These are phyloP conservation scores for Melanocharis versteri DNA, from an alignment of 2,113 vertebrate genomes.

Conservation along the genomic window DNA sequence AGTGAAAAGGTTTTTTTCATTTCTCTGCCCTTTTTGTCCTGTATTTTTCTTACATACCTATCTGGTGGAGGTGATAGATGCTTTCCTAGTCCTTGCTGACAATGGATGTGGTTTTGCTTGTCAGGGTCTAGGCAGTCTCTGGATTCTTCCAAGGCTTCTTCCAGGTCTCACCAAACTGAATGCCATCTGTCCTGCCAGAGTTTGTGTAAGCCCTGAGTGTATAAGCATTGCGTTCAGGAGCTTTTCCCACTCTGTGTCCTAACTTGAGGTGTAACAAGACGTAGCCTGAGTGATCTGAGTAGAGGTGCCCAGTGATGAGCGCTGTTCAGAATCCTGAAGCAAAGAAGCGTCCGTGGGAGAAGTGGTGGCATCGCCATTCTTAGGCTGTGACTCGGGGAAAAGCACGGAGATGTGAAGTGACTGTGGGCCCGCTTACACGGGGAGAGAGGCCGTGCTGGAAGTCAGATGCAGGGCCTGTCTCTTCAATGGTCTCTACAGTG, in stretches of 20 bases:
- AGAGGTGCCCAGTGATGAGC: not conserved
- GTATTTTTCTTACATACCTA: not conserved
- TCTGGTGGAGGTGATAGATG: not conserved
- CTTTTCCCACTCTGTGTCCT: not conserved
- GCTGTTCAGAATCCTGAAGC: not conserved
- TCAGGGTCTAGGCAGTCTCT: not conserved
- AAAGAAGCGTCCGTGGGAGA: fast-evolving
- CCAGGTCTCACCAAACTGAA: not conserved
- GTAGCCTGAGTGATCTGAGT: not conserved
- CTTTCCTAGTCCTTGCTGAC: not conserved
- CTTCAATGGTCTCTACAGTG: not conserved
- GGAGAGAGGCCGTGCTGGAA: not conserved
- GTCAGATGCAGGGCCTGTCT: not conserved
- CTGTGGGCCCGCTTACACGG: fast-evolving
- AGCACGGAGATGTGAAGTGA: not conserved
- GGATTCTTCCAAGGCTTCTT: not conserved
- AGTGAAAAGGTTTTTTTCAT: not conserved
- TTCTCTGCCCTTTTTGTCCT: not conserved
- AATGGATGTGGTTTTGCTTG: not conserved
- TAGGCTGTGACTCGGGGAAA: fast-evolving
- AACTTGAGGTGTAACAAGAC: not conserved
- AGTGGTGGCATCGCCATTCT: not conserved
- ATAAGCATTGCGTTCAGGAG: not conserved
- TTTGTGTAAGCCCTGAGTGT: not conserved
- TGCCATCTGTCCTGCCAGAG: not conserved